Evolutionary conservation across 2,888 invertebrate species (phyloP), one percentile per base, ranked within the genome.

Genomic region (Charanyca ferruginea): DNA sequence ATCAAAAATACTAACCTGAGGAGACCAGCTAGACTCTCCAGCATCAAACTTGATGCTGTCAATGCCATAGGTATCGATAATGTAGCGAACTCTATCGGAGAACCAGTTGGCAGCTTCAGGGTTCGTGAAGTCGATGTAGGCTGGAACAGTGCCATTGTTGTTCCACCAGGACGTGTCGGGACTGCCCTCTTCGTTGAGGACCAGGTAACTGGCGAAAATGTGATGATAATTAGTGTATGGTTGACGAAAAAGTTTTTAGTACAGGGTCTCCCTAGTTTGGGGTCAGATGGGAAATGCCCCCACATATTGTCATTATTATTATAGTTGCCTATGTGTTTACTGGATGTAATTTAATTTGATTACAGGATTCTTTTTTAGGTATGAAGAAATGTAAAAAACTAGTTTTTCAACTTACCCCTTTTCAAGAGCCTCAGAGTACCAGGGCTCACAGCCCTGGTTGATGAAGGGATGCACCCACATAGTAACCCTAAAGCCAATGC

Each of bases 381-480:
- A 25, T 25, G 4, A 3, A 25, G 25, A 25, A 25, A 3, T 0
- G 6, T 25, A 6, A 58, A n/a, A 13, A 28, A 41, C 4, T 11
- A 22, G 11, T 16, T 38, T 20, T 13, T 35, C 0, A 45, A 83
- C 91, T 88, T 95, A 97, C 88, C 96, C 97, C 62, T 96, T 96
- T 0, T 92, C 87, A 44, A 95, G 87, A 45, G 97, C 97, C 7
- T 96, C 93, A 0, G 95, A 87, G 75, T 96, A 97, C 84, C 96
- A 96, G 0, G 96, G 96, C 1, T 96, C 93, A 83, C 98, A 98
- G 61, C 96, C 96, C 73, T 96, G 94, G 84, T 98, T 98, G 22
- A 98, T 97, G 87, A 98, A 98, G 0, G 98, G 98, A 96, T 98
- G 98, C 53, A 97, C 96, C 98, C 98, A 98, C 6, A 98, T 94